phyloP scores from a whole-genome alignment of 2,888 invertebrate genomes.

The Drosophila koepferae region DNA sequence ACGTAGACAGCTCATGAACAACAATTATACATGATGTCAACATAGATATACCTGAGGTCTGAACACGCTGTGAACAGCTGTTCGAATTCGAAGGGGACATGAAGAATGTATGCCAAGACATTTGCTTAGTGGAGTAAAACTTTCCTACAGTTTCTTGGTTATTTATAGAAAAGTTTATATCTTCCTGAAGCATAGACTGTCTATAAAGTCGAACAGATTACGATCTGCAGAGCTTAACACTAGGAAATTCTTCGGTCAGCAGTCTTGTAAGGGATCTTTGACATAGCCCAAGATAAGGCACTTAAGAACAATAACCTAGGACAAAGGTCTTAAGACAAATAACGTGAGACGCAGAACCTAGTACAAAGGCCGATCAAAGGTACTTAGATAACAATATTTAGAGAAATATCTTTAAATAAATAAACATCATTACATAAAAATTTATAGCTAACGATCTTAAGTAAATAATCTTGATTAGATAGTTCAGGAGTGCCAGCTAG shows the following conservation, averaged over 20 bases:
- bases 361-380: background rate
- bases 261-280: too few relatives aligned
- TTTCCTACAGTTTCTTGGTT: background rate
- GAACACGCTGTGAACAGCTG: slow-evolving; percentile 43
- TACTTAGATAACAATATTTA: background rate
- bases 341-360: background rate
- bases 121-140: background rate
- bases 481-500: background rate
- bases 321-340: background rate
- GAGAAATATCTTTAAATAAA: background rate
- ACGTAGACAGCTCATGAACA: slow-evolving; percentile 66
- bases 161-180: background rate
- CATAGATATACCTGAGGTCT: slow-evolving; percentile 17
- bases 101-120: too few relatives aligned
- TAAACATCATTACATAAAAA: background rate
- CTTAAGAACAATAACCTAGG: background rate
- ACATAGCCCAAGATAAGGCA: background rate
- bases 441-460: background rate
- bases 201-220: background rate
- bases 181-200: background rate
- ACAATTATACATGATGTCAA: slow-evolving; percentile 10
- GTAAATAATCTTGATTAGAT: slow-evolving; percentile 4
- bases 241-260: too few relatives aligned
- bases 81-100: too few relatives aligned
- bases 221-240: background rate